Evolutionary conservation across 2,113 vertebrate genomes (phyloP), one percentile per base, ranked within the genome.

Genomic region (Epinephelus lanceolatus): DNA sequence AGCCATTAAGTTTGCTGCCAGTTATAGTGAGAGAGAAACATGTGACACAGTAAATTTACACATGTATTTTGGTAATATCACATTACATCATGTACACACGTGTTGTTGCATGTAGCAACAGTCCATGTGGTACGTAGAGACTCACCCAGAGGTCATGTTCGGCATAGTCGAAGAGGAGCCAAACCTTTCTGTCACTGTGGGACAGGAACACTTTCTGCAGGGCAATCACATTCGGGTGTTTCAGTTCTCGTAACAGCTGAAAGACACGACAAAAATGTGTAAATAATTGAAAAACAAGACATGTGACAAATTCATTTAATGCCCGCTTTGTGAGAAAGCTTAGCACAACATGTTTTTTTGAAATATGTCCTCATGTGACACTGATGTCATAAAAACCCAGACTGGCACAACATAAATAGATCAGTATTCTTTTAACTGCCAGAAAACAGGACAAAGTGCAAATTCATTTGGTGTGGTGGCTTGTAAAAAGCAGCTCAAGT

Each of bases 141-240:
- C 93, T 98, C 96, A 99, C 98, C 98, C 98, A 99, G 70, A 99
- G 96, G 85, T 99, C 98, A 79, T 99, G 98, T 85, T 99, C 98
- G 6, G 98, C 98, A 5, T 99, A 99, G 93, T 99, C 98, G 81
- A 99, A 99, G 78, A 99, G 96, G 89, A 99, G 97, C 98, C 98
- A 99, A 51, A 99, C 98, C 95, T 99, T 99, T 87, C 98, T 97
- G 94, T 99, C 98, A 45, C 97, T 98, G 78, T 99, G 98, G 86
- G 98, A 99, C 91, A 99, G 96, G 94, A 99, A 99, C 87, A 99
- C 98, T 87, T 99, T 99, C 90, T 99, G 98, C 93, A 99, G 97
- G 90, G 98, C 98, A 93, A 99, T 99, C 90, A 99, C 98, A 70
- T 99, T 99, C 51, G 97, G 97, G 93, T 99, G 98, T 93, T 99